Conservation (phyloP, 1,140 invertebrate genomes). For the Protaetia brevitarsis region DNA sequence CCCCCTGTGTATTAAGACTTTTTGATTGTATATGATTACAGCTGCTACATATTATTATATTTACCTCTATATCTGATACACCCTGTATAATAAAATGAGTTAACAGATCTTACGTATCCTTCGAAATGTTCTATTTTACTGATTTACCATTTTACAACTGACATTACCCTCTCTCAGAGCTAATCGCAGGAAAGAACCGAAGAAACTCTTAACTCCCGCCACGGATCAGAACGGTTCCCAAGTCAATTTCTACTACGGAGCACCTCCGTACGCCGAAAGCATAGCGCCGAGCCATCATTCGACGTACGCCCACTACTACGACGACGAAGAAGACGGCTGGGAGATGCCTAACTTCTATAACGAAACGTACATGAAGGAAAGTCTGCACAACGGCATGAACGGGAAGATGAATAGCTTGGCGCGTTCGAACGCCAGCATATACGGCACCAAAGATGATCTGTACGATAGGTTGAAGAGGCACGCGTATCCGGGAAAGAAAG, state of each 20-base stretch:
- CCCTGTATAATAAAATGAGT: background rate
- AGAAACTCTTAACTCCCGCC: slow-evolving; percentile 80
- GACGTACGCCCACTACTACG: slow-evolving; percentile 93
- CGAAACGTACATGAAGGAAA: slow-evolving; percentile 95
- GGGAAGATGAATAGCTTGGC: slow-evolving; percentile 87
- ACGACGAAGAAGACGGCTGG: slow-evolving; percentile 93
- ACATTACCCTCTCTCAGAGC: slow-evolving; percentile 55
- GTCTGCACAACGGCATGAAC: slow-evolving; percentile 71
- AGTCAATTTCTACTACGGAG: slow-evolving; percentile 95
- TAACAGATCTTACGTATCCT: background rate
- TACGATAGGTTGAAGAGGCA: slow-evolving; percentile 94
- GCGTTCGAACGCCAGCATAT: slow-evolving; percentile 88
- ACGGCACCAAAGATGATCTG: slow-evolving; percentile 93
- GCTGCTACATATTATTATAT: too few species aligned
- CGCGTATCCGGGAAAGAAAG: slow-evolving; percentile 95
- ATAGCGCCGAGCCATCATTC: slow-evolving; percentile 94
- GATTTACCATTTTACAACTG: slow-evolving; percentile 19
- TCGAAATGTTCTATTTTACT: background rate
- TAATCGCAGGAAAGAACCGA: slow-evolving; percentile 78
- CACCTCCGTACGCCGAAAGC: slow-evolving; percentile 88
- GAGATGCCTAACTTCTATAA: slow-evolving; percentile 98
- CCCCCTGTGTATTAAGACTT: too few species aligned
- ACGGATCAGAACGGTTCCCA: slow-evolving; percentile 87
- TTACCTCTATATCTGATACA: too few species aligned
- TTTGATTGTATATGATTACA: too few species aligned